Base-by-base conservation (phyloP, 2,797 vertebrate genomes). In the Gila robusta region DNA sequence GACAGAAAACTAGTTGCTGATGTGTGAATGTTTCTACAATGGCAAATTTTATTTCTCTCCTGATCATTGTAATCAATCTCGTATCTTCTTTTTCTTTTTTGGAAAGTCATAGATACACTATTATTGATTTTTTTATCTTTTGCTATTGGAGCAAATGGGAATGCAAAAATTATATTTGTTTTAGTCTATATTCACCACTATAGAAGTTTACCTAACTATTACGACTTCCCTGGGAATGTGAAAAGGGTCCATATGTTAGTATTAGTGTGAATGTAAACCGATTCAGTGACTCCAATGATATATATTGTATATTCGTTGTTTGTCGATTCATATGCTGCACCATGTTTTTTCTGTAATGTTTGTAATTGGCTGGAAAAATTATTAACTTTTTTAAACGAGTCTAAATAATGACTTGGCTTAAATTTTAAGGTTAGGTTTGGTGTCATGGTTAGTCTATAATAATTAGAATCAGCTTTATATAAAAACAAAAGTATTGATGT, bases 181-280 rank as follows among this genome's bases (percentile, higher is more conserved):
- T 54, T 21, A 21, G 4, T 26, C 14, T 26, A 12, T 11, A 64
- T 64, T 62, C 0, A 5, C 0, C 21, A 62, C 59, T 62, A 62
- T 62, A 35, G 16, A 67, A 67, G 28, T 47, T 47, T 47, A 14
- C 44, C 44, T 4, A 14, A 47, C 44, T 14, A 47, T 47, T 47
- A 47, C 4, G 44, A 47, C 44, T 47, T 47, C 44, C 28, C 2
- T 19, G 64, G 28, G 19, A 35, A 59, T 26, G 54, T 59, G 76
- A 39, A 78, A 78, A 78, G 54, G 76, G 21, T 59, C 23, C 80
- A 81, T 70, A 39, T 64, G 47, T 70, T 37, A 35, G 54, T 64
- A 49, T 76, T 39, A 26, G 47, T 67, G 78, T 28, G 47, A 56
- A 78, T 79, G 66, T 41, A n/a, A 52, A 54, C 32, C 2, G 16